Evolutionary conservation across 2,888 invertebrate species (phyloP), one percentile per base, ranked within the genome.

Genomic region (Diogma glabrata): DNA sequence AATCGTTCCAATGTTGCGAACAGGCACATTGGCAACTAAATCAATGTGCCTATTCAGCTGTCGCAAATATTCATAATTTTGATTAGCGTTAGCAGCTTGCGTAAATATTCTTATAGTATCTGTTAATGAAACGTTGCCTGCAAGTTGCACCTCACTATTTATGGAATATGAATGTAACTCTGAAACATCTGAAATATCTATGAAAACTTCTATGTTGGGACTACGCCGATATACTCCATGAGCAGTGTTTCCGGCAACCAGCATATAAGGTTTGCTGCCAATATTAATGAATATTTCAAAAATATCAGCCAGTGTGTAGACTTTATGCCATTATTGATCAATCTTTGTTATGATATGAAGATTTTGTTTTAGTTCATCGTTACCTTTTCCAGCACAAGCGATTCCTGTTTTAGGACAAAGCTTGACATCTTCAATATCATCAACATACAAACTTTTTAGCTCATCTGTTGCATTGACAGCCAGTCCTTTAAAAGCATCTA

Each of bases 171-270:
- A 67, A 51, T 74, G 75, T 10, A 84, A 61, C 51, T 79, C 77
- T 16, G 64, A 60, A 3, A 84, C 70, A 12, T 67, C 66, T 40
- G 72, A 74, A 2, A 83, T 69, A 57, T 84, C 81, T 50, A 84
- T 77, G 43, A 79, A 73, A 7, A 76, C 62, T 55, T 72, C 68
- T 51, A 56, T 48, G 17, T 51, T 17, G 3, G 47, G 26, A 26
- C 45, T 47, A 19, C 56, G 40, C 4, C 63, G 61, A 54, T 61
- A 67, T 5, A 68, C 64, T 6, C 88, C 89, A 66, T 79, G 80
- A 4, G 81, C 84, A 2, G 88, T 88, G 60, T 87, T 87, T 14
- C 88, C 88, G 19, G 79, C 81, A 1, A 87, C 75, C 9, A 88
- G 63, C 65, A 79, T 75, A 56, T 82, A 84, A 9, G 70, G 68